Percentiles rank a stretch among this genome's conserved stretches.
Evolutionary conservation across 2,797 vertebrate genomes (phyloP).

Genomic region (Loris lydekkerianus): DNA sequence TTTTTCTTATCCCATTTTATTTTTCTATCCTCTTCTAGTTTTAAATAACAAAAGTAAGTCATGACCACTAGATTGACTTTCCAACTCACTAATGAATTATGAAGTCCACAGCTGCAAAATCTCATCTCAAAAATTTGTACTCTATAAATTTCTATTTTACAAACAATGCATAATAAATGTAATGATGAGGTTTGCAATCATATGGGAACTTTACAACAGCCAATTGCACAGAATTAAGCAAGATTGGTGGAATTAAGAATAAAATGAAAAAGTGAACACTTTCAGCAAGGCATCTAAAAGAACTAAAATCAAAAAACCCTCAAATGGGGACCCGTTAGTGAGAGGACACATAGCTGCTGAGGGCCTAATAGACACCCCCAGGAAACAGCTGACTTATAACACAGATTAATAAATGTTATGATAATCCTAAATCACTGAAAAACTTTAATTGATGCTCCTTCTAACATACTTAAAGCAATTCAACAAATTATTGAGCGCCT

Average conservation of each 20-base stretch:
- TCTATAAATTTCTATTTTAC: constrained; percentile 3
- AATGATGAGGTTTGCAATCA: not conserved
- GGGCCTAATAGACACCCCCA: not conserved
- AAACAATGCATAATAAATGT: constrained; percentile 21
- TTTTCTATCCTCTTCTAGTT: not conserved
- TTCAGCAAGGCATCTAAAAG: not conserved
- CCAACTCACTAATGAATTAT: not conserved
- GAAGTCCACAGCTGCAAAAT: not conserved
- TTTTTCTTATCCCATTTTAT: not conserved
- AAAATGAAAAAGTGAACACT: constrained; percentile 17
- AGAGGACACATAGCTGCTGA: not conserved
- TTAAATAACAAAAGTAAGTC: not conserved
- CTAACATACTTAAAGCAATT: constrained; percentile 7
- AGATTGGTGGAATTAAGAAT: not conserved
- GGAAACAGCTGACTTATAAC: not conserved
- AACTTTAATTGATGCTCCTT: not conserved
- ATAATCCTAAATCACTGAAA: not conserved
- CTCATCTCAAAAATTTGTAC: not conserved
- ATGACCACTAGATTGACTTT: not conserved
- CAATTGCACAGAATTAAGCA: not conserved
- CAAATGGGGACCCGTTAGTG: not conserved
- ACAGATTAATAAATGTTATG: not conserved
- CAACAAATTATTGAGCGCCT: not conserved
- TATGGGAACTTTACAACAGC: not conserved
- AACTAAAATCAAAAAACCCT: not conserved